Base-by-base conservation (phyloP, 2,888 invertebrate species). In the Scaptomyza parva region DNA sequence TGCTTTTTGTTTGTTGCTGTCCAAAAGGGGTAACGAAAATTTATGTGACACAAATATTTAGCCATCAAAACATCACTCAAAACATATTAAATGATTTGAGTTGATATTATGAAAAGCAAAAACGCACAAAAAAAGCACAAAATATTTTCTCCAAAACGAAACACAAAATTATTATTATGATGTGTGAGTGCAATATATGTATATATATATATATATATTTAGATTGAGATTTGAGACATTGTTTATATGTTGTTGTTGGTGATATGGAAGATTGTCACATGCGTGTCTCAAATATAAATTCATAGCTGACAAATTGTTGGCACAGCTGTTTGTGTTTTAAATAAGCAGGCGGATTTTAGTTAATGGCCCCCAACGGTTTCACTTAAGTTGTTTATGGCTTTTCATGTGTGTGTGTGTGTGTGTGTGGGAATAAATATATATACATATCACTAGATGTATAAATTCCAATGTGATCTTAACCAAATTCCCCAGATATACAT, bases 281-380 rank as follows among this genome's bases (percentile, higher is more conserved):
- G 51, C 59, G 65, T 62, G 52, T 75, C 58, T 50, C 20, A 45
- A 44, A 58, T 55, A 58, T 60, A 65, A 65, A 35, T n/a, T 54
- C 66, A 60, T 60, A 55, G 68, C 69, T 84, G 84, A 84, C 84
- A 84, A 88, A 84, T 84, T 88, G 84, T 73, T 84, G 88, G 78
- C 87, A 69, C 84, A 84, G 84, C 84, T 84, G 84, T 69, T 84
- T 70, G 76, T 81, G 85, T 85, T 81, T 82, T 50, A 87, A 84
- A 84, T 87, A 88, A 86, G 72, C 71, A 60, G 72, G 55, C 78
- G 82, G 84, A 85, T 88, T 84, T 82, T 71, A 76, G 75, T 88
- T 84, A 84, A 84, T 84, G 87, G 82, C 76, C 88, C 88, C 73
- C 85, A 84, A 88, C 87, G 86, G 79, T 82, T 86, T 75, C 83